Evolutionary conservation across 1,140 invertebrate genomes (phyloP), one percentile per base, ranked within the genome.

Genomic region (Drosophila suzukii): DNA sequence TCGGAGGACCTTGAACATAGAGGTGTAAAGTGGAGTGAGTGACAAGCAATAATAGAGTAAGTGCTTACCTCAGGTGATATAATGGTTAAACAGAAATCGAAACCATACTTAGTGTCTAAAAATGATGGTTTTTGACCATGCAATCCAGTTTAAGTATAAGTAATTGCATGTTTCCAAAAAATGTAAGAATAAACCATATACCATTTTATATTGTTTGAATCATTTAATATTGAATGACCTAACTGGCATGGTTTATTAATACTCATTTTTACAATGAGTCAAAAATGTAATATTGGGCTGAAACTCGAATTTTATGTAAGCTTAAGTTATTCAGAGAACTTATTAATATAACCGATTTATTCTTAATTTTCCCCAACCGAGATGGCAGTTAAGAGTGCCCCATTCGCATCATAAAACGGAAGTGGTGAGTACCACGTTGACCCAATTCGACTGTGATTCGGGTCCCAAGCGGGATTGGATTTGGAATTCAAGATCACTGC

Each of bases 401-500:
- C 43, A 44, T 3, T 8, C 11, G 32, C 15, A 5, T 24, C 32
- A 6, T 8, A 17, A 17, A 36, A 32, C 38, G 60, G 60, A 63
- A 63, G 30, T 15, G 12, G n/a, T 8, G 1, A 32, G 11, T 3
- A n/a, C 36, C 55, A 32, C 47, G 13, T 24, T 67, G 63, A 65
- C 59, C 59, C 59, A 67, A 27, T 32, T 53, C 24, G 12, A n/a
- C 13, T 41, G 32, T 1, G 10, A 34, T 13, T 32, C n/a, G n/a
- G 27, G 27, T 27, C 27, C 2, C 49, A 34, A 51, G 49, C 11
- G 4, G 49, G n/a, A 17, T 17, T 17, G n/a, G 8, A 12, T 17
- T 5, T 10, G 10, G 27, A 67, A 27, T 62, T 66, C 65, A 68
- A 66, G 65, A 68, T 68, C 65, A 68, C 36, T 51, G 60, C 46